Evolutionary conservation across 1,140 invertebrate species (phyloP).

Genomic region (Danaus melanippus): DNA sequence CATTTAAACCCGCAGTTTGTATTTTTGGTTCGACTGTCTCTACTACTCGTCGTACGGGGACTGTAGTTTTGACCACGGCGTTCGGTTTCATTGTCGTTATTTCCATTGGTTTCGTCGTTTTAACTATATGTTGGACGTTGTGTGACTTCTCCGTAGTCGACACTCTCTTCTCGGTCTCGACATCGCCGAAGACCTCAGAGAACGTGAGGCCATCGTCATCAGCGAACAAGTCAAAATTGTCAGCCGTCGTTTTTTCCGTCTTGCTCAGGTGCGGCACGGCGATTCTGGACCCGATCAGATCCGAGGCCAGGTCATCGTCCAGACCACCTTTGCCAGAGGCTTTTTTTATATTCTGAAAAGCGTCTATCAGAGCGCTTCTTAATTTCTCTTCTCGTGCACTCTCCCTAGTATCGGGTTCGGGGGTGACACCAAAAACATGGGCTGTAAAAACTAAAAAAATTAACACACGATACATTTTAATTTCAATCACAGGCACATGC

Average conservation of each 20-base stretch:
- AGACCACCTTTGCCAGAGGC: constrained; percentile 49
- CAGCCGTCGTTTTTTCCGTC: constrained; percentile 35
- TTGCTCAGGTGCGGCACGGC: constrained; percentile 23
- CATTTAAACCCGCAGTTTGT: constrained; percentile 29
- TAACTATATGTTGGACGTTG: constrained; percentile 61
- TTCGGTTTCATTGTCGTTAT: constrained; percentile 45
- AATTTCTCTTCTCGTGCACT: constrained; percentile 56
- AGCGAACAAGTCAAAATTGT: constrained; percentile 52
- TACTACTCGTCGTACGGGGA: constrained; percentile 43
- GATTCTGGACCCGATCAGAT: constrained; percentile 47
- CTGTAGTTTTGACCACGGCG: constrained; percentile 37
- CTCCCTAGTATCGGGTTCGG: constrained; percentile 33
- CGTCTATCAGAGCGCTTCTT: constrained; percentile 58
- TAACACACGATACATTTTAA: constrained; percentile 48
- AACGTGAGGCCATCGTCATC: constrained; percentile 59
- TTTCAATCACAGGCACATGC: constrained; percentile 44
- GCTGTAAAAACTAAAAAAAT: constrained; percentile 42
- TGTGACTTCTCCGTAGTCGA: constrained; percentile 54
- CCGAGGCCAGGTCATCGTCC: constrained; percentile 44
- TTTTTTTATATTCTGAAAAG: constrained; percentile 65
- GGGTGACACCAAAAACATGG: constrained; percentile 35
- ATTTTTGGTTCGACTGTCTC: constrained; percentile 40
- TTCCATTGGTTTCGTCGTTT: constrained; percentile 39
- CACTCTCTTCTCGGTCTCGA: constrained; percentile 31
- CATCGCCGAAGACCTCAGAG: constrained; percentile 41